Conservation (phyloP, 1,140 invertebrate genomes). For the Amphibalanus amphitrite region DNA sequence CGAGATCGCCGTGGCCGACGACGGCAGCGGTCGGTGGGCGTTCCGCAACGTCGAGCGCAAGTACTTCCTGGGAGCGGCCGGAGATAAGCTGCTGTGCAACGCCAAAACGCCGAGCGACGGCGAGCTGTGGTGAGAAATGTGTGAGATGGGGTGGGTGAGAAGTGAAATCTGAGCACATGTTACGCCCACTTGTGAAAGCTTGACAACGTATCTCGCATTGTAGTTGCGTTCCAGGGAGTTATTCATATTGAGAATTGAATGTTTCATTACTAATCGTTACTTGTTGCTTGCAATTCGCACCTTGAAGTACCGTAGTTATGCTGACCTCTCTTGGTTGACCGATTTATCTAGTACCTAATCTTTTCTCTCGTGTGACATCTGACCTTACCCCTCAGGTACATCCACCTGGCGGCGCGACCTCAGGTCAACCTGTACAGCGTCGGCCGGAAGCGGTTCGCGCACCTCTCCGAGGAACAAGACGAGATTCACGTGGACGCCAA, state of each 20-base stretch:
- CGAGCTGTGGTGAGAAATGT: conserved; percentile 80
- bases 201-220: too few relatives aligned
- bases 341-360: too few relatives aligned
- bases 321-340: too few relatives aligned
- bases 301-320: too few relatives aligned
- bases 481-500: conserved; percentile 92
- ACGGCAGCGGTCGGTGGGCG: conserved; percentile 74
- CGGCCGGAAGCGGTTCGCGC: conserved; percentile 84
- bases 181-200: too few relatives aligned
- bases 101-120: conserved; percentile 68
- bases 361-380: too few relatives aligned
- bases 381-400: conserved; percentile 20
- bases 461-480: conserved; percentile 69
- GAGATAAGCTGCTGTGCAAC: conserved; percentile 80
- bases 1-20: conserved; percentile 63
- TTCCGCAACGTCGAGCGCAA: conserved; percentile 70
- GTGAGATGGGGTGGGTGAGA: too few relatives aligned
- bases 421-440: conserved; percentile 86
- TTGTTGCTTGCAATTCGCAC: too few relatives aligned
- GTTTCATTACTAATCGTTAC: too few relatives aligned
- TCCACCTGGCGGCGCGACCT: conserved; percentile 82
- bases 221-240: too few relatives aligned
- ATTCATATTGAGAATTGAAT: too few relatives aligned
- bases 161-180: too few relatives aligned
- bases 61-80: conserved; percentile 77